Evolutionary conservation across 2,888 invertebrate species (phyloP), one percentile per base, ranked within the genome.

Genomic region (Eudemis profundana): DNA sequence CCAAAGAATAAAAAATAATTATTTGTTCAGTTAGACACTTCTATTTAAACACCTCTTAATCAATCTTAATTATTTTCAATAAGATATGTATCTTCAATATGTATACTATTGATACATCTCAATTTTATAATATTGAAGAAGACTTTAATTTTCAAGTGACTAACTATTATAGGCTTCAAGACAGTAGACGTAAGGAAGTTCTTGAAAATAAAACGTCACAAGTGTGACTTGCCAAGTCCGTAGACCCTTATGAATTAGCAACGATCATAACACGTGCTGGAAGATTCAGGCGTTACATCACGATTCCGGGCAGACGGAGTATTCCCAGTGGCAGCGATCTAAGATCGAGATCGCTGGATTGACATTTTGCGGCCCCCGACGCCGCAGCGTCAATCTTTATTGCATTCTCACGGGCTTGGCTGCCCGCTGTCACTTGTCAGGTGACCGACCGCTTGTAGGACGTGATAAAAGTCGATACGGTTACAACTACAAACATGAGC

Each of bases 371-470:
- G 79, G 80, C 73, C 83, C 87, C 76, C 72, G 72, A 71, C 77
- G 83, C 61, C 68, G 66, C 29, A 73, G 71, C 75, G 90, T 90
- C 91, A 89, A 88, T 90, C 89, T 86, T 88, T 87, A 86, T 89
- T 87, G 85, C 79, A 71, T 66, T 69, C 62, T 64, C 71, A 69
- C 70, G 53, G 68, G 70, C 64, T 64, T 68, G 61, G 67, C 64
- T 61, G 62, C 69, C 72, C 68, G 72, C 73, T 76, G 74, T 77
- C 81, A 80, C 71, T 77, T 78, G 78, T 80, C 83, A 80, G 71
- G 71, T 82, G 83, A 81, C 82, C 84, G n/a, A 17, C 29, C 7
- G 12, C 47, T 46, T 21, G n/a, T 50, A 27, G n/a, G n/a, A n/a
- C n/a, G n/a, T n/a, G n/a, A 27, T 14, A 33, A 40, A 19, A 51